These are phyloP conservation scores for Zaprionus capensis DNA, from an alignment of 1,140 invertebrate species.

Conservation along the genomic window DNA sequence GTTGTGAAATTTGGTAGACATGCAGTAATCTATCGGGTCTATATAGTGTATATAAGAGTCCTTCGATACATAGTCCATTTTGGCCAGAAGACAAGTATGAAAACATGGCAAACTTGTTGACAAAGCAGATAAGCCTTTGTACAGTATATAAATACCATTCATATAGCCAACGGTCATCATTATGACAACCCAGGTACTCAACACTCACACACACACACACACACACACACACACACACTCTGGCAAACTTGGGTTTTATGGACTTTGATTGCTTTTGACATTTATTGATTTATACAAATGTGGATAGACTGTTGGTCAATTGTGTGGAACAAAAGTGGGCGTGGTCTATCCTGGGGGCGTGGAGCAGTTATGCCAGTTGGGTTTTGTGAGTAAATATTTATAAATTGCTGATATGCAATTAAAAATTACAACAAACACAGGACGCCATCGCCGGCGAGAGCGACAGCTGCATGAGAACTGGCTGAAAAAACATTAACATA, in stretches of 20 bases:
- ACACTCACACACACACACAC: neutral
- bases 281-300: conserved; percentile 71
- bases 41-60: neutral
- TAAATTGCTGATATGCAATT: conserved; percentile 70
- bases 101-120: neutral
- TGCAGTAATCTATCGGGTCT: neutral
- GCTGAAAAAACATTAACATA: conserved; percentile 31
- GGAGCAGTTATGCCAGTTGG: neutral
- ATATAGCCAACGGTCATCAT: conserved; percentile 35
- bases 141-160: neutral
- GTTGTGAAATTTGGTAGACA: neutral
- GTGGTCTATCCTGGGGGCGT: neutral
- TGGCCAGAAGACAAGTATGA: too few relatives aligned
- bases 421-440: conserved; percentile 66
- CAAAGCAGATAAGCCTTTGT: conserved; percentile 3
- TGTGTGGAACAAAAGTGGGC: conserved; percentile 1
- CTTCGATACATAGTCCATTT: too few relatives aligned
- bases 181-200: conserved; percentile 27
- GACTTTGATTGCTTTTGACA: conserved; percentile 72
- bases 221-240: conserved; percentile 11
- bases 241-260: conserved; percentile 56
- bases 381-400: conserved; percentile 63
- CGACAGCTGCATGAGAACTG: conserved; percentile 57
- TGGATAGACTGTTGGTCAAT: conserved; percentile 8
- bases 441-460: conserved; percentile 3